Conservation (phyloP, 2,888 invertebrate species). For the Cosmia pyralina region DNA sequence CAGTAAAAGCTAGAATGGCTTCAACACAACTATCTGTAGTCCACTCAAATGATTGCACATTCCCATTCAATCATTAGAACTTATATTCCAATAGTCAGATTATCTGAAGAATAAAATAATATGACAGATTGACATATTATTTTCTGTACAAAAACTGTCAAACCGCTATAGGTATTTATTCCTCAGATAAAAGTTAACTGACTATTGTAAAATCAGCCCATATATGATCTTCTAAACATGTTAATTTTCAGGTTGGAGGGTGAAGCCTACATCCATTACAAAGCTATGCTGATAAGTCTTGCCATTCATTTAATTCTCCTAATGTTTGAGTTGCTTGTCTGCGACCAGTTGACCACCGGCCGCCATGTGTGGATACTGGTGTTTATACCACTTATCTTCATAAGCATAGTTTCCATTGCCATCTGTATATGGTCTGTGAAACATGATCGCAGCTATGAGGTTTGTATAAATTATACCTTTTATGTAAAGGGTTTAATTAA, state of each 20-base stretch:
- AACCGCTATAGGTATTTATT: neutral
- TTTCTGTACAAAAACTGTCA: neutral
- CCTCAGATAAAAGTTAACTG: neutral
- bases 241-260: slow-evolving; percentile 94
- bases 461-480: slow-evolving; percentile 76
- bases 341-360: slow-evolving; percentile 97
- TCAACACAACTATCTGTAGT: neutral
- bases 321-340: slow-evolving; percentile 98
- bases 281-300: slow-evolving; percentile 99
- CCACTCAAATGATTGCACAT: neutral
- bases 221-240: neutral
- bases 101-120: too few relatives aligned
- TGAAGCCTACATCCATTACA: slow-evolving; percentile 99
- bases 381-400: slow-evolving; percentile 98
- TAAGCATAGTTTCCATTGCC: slow-evolving; percentile 98
- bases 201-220: neutral
- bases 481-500: neutral
- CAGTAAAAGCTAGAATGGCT: neutral
- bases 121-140: neutral
- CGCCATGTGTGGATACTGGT: slow-evolving; percentile 97
- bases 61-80: neutral
- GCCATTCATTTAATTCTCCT: slow-evolving; percentile 98
- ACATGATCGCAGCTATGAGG: slow-evolving; percentile 99
- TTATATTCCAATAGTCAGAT: neutral
- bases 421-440: slow-evolving; percentile 99